These are phyloP conservation scores for Drosophila paranaensis DNA, from an alignment of 2,888 invertebrate species.

Conservation along the genomic window DNA sequence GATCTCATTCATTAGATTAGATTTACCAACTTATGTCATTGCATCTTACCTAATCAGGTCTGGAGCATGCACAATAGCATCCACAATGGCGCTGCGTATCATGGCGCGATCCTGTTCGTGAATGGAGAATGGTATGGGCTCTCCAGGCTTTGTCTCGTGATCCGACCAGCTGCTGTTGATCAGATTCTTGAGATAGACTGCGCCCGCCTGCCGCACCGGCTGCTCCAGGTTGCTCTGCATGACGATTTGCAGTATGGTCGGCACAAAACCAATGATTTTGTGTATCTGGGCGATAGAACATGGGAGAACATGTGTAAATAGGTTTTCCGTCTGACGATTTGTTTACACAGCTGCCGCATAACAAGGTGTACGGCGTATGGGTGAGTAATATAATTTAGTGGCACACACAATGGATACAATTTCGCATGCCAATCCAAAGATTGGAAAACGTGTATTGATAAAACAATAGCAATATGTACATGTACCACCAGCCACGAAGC, in stretches of 20 bases:
- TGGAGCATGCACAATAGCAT: conserved; percentile 96
- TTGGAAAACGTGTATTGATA: conserved; percentile 45
- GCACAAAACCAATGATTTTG: conserved; percentile 98
- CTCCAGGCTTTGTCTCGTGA: conserved; percentile 90
- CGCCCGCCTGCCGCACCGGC: conserved; percentile 97
- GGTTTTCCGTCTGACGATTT: conserved; percentile 39
- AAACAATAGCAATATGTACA: conserved; percentile 46
- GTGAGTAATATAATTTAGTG: conserved; percentile 39
- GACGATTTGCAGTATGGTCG: conserved; percentile 95
- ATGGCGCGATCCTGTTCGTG: conserved; percentile 98
- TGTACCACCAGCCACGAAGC: conserved; percentile 26
- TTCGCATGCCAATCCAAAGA: conserved; percentile 34
- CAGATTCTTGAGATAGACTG: conserved; percentile 98
- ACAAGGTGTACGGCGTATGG: conserved; percentile 8
- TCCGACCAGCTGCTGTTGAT: conserved; percentile 95
- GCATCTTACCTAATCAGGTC: conserved; percentile 91
- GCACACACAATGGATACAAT: conserved; percentile 23
- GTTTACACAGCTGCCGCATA: conserved; percentile 68
- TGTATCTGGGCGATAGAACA: conserved; percentile 88
- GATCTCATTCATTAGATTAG: conserved; percentile 23
- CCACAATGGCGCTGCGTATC: conserved; percentile 97
- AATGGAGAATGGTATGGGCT: conserved; percentile 92
- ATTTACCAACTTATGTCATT: conserved; percentile 88
- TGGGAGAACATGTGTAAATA: conserved; percentile 33
- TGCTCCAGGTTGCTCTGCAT: conserved; percentile 95